A percentile compares a stretch with the other conserved stretches of the same genome.
Conservation (phyloP, 2,888 invertebrate species). For the Brenthis daphne region DNA sequence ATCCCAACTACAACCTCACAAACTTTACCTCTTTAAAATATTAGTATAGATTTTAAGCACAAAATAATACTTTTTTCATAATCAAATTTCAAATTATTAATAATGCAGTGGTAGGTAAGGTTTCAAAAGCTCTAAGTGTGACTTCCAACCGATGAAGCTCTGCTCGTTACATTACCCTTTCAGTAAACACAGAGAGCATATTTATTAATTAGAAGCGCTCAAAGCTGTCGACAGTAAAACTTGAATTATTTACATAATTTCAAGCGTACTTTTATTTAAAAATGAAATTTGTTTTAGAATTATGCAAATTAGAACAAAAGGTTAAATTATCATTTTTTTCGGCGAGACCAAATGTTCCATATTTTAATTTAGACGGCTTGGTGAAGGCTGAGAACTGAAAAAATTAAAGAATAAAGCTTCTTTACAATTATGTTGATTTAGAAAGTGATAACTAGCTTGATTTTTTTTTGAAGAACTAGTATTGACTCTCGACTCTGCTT, state of each 20-base stretch:
- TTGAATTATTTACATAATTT: conserved; percentile 39
- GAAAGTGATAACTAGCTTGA: too few relatives aligned
- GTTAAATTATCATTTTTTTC: conserved; percentile 34
- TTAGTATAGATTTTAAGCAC: too few relatives aligned
- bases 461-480: too few relatives aligned
- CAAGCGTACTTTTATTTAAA: conserved; percentile 37
- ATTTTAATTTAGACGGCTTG: conserved; percentile 27
- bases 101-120: too few relatives aligned
- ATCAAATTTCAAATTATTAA: too few relatives aligned
- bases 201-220: conserved; percentile 20
- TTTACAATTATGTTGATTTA: conserved; percentile 10
- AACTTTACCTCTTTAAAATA: too few relatives aligned
- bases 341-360: conserved; percentile 22
- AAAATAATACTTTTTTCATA: too few relatives aligned
- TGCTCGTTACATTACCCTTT: neutral
- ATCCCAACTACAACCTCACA: too few relatives aligned
- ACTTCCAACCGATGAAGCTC: too few relatives aligned
- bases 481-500: too few relatives aligned
- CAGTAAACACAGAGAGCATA: conserved; percentile 11
- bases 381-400: conserved; percentile 22
- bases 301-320: conserved; percentile 39
- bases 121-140: too few relatives aligned
- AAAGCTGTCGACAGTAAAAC: conserved; percentile 34
- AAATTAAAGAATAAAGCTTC: neutral
- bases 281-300: conserved; percentile 41